phyloP scores from a whole-genome alignment of 2,797 vertebrate genomes.

The Coccyzus lansbergi region DNA sequence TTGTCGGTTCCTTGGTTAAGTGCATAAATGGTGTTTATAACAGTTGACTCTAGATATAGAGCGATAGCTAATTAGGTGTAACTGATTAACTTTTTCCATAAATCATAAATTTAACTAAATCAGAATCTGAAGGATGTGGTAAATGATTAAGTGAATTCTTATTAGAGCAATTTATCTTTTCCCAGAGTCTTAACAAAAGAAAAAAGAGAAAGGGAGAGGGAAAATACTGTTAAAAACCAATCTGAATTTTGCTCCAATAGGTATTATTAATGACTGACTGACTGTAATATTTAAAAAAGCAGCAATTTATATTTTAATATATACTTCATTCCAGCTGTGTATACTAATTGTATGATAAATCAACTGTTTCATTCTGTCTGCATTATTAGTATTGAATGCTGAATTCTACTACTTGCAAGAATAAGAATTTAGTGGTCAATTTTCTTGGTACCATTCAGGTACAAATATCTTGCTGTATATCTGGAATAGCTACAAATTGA shows the following conservation, averaged over 20 bases:
- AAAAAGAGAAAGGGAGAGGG: not conserved
- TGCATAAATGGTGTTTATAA: not conserved
- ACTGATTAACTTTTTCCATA: not conserved
- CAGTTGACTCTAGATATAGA: not conserved
- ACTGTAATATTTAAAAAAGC: not conserved
- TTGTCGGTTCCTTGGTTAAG: not conserved
- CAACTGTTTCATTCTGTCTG: not conserved
- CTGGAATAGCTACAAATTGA: not conserved
- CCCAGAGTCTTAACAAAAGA: not conserved
- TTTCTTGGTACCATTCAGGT: not conserved
- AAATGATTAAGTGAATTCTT: not conserved
- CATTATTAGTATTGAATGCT: not conserved
- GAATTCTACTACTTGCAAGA: not conserved
- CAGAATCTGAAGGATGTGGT: not conserved
- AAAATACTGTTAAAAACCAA: not conserved
- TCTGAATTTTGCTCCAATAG: not conserved
- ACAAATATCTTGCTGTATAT: not conserved
- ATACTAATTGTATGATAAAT: not conserved
- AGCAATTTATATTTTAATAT: not conserved
- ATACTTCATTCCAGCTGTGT: not conserved
- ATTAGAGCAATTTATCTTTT: not conserved
- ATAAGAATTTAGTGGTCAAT: not conserved
- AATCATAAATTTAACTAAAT: not conserved
- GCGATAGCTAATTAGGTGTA: not conserved
- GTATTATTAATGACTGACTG: not conserved